Evolutionary conservation across 2,113 vertebrate genomes (phyloP), one percentile per base, ranked within the genome.

Genomic region (Aptenodytes patagonicus): DNA sequence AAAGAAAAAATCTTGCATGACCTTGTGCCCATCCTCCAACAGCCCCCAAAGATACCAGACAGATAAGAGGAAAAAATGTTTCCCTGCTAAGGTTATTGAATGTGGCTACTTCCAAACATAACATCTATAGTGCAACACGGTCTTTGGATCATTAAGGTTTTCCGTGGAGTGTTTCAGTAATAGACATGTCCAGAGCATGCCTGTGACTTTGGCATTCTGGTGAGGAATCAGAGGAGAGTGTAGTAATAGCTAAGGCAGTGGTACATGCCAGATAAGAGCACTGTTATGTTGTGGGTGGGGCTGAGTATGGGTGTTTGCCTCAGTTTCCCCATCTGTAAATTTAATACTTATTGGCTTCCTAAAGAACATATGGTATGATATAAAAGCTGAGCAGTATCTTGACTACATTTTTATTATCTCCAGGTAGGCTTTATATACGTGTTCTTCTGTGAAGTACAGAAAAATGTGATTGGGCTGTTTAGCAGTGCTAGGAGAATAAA

Each of bases 51-150:
- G n/a, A 42, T 17, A 47, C 3, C 42, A 49, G 40, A 38, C 5
- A 77, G 38, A 38, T 4, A 69, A 81, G 7, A 21, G 47, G 11
- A 42, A 62, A 70, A 73, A 31, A 3, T 7, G 1, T 31, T 87
- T 58, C 5, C 26, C 3, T 52, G 6, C 3, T 57, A 15, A 62
- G 2, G 8, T 70, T 71, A 28, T 32, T 54, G 21, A 75, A 57
- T 26, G 12, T 62, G 82, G 3, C 3, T 69, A 6, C 82, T 90
- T 78, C 18, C 7, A 62, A 90, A 62, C 2, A 75, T 29, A 34
- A 8, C 7, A 31, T 19, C 34, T 40, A 7, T 13, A 83, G 32
- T 31, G 10, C 22, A 75, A 47, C 3, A 14, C 0, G 1, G 6
- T 36, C 28, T 82, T 66, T 62, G 26, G 24, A 40, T 49, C 24